phyloP scores from a whole-genome alignment of 2,888 invertebrate genomes.

The Eupithecia vulgata region DNA sequence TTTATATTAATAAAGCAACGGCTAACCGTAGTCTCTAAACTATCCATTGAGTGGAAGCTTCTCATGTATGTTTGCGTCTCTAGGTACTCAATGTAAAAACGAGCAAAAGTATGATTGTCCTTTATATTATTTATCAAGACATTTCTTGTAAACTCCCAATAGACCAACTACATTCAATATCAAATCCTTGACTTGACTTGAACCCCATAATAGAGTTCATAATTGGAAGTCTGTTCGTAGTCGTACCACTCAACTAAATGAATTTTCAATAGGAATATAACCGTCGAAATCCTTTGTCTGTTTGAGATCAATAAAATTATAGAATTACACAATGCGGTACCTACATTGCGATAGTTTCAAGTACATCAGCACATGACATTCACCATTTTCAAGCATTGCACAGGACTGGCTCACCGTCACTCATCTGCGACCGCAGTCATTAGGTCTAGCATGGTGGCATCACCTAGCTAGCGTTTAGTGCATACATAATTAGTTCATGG shows the following conservation, averaged over 20 bases:
- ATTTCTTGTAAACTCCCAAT: constrained; percentile 30
- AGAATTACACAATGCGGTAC: constrained; percentile 41
- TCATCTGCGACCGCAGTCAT: constrained; percentile 73
- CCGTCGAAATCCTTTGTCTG: constrained; percentile 39
- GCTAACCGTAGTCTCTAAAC: constrained; percentile 62
- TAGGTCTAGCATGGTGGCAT: constrained; percentile 79
- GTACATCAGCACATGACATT: constrained; percentile 77
- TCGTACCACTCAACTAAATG: constrained; percentile 39
- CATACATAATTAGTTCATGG: constrained; percentile 61
- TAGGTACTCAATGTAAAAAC: constrained; percentile 36
- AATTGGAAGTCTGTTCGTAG: constrained; percentile 36
- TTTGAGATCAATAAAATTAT: constrained; percentile 43
- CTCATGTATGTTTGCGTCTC: constrained; percentile 75
- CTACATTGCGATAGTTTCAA: constrained; percentile 52
- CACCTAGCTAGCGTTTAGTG: constrained; percentile 79
- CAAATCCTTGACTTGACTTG: constrained; percentile 49
- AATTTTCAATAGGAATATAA: constrained; percentile 47
- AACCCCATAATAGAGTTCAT: constrained; percentile 46
- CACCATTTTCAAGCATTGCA: constrained; percentile 80
- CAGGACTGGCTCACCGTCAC: constrained; percentile 75
- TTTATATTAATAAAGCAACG: constrained; percentile 51
- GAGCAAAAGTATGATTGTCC: constrained; percentile 11
- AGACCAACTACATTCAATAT: constrained; percentile 40
- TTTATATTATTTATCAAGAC: constrained; percentile 3
- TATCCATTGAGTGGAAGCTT: constrained; percentile 68